phyloP scores from a whole-genome alignment of 2,888 invertebrate species.

The Scaptomyza reducta region DNA sequence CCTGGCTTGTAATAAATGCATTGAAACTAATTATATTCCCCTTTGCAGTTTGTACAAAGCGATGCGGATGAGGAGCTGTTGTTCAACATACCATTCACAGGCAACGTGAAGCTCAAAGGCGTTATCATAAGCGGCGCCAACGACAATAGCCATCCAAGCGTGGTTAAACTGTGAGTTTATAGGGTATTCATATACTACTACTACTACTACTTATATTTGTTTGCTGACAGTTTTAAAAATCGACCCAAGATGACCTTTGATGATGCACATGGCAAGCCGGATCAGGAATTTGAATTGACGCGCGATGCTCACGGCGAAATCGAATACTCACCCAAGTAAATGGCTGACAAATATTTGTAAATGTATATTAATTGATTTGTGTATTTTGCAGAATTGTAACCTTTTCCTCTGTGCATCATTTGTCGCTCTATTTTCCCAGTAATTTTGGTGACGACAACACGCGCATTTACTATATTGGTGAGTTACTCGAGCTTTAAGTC shows the following conservation, averaged over 20 bases:
- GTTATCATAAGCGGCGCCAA: slow-evolving; percentile 96
- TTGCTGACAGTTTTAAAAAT: slow-evolving; percentile 92
- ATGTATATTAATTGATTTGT: not conserved
- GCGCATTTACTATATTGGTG: slow-evolving; percentile 94
- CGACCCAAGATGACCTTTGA: slow-evolving; percentile 97
- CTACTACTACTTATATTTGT: not conserved
- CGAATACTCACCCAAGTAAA: slow-evolving; percentile 95
- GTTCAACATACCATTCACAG: slow-evolving; percentile 98
- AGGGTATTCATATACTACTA: not conserved
- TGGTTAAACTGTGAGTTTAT: slow-evolving; percentile 92
- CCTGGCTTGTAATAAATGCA: not conserved
- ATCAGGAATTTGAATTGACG: slow-evolving; percentile 95
- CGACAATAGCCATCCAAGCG: slow-evolving; percentile 92
- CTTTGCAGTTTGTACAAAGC: slow-evolving; percentile 94
- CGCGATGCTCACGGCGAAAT: slow-evolving; percentile 91
- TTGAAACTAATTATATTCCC: not conserved
- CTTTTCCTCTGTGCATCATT: slow-evolving; percentile 94
- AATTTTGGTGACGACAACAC: slow-evolving; percentile 95
- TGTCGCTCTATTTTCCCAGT: slow-evolving; percentile 94
- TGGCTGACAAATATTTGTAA: not conserved
- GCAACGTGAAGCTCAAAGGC: slow-evolving; percentile 97
- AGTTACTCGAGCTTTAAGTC: slow-evolving; percentile 1
- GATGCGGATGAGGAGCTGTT: slow-evolving; percentile 98
- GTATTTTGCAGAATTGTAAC: slow-evolving; percentile 90
- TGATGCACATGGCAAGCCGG: slow-evolving; percentile 89